These are phyloP conservation scores for Cyphomyrmex costatus DNA, from an alignment of 1,140 invertebrate genomes.

Conservation along the genomic window DNA sequence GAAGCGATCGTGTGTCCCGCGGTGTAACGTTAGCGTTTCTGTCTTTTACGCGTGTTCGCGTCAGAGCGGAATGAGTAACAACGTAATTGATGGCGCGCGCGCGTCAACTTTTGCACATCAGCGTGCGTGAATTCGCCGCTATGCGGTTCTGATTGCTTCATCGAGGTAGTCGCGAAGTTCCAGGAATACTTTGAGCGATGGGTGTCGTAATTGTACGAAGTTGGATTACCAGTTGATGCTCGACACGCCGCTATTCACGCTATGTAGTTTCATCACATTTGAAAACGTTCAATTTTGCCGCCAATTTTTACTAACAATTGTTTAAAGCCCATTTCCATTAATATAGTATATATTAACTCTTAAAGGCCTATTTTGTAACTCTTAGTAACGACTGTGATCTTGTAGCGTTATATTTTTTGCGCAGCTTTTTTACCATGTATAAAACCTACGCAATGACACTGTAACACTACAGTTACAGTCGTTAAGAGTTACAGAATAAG, in stretches of 20 bases:
- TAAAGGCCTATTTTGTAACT: too few relatives aligned
- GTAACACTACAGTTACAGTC: too few relatives aligned
- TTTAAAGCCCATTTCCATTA: too few relatives aligned
- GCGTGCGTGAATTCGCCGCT: constrained; percentile 9
- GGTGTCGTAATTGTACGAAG: constrained; percentile 15
- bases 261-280: background rate
- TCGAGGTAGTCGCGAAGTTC: constrained; percentile 29
- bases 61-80: constrained; percentile 57
- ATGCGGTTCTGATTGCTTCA: constrained; percentile 55
- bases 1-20: constrained; percentile 39
- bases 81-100: constrained; percentile 55
- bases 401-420: too few relatives aligned
- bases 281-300: background rate
- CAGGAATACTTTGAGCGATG: constrained; percentile 25
- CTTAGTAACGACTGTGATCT: too few relatives aligned
- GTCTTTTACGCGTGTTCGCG: constrained; percentile 24
- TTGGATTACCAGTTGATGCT: background rate
- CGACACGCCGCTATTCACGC: background rate
- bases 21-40: constrained; percentile 44
- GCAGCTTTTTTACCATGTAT: too few relatives aligned
- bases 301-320: background rate
- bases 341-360: too few relatives aligned
- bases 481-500: too few relatives aligned
- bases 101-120: constrained; percentile 42
- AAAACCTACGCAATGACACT: too few relatives aligned